Conservation (phyloP, 2,888 invertebrate species). For the Caenorhabditis japonica region DNA sequence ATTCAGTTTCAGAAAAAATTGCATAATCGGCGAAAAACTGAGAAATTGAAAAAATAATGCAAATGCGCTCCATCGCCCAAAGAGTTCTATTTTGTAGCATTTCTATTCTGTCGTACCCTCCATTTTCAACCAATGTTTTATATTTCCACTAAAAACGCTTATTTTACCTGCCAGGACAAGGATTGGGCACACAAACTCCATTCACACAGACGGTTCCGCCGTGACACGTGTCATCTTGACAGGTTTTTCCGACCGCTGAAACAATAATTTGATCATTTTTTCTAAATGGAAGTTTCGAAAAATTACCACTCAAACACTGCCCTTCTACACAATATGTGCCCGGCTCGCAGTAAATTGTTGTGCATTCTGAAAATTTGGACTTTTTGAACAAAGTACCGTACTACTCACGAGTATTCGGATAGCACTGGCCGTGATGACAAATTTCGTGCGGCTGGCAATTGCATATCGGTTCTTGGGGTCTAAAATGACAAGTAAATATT, state of each 20-base stretch:
- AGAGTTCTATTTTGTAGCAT: no score
- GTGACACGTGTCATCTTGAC: conserved; percentile 59
- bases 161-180: conserved; percentile 54
- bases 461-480: conserved; percentile 55
- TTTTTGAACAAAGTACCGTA: conserved; percentile 44
- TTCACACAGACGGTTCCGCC: conserved; percentile 59
- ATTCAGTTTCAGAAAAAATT: no score
- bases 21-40: no score
- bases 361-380: conserved; percentile 62
- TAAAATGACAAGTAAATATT: conserved; percentile 24
- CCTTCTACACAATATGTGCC: conserved; percentile 64
- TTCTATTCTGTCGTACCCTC: no score
- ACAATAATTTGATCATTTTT: neutral
- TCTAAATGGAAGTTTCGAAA: neutral
- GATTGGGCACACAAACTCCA: conserved; percentile 61
- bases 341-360: conserved; percentile 58
- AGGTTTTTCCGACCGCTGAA: conserved; percentile 55
- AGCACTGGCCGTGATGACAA: conserved; percentile 64
- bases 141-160: no score
- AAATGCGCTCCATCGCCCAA: no score
- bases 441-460: conserved; percentile 62
- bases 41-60: no score
- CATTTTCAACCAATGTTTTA: no score
- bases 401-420: conserved; percentile 56
- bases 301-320: conserved; percentile 58